Percentiles rank a stretch among this genome's conserved stretches.
Conservation (phyloP, 2,113 vertebrate species). For the Solea solea region DNA sequence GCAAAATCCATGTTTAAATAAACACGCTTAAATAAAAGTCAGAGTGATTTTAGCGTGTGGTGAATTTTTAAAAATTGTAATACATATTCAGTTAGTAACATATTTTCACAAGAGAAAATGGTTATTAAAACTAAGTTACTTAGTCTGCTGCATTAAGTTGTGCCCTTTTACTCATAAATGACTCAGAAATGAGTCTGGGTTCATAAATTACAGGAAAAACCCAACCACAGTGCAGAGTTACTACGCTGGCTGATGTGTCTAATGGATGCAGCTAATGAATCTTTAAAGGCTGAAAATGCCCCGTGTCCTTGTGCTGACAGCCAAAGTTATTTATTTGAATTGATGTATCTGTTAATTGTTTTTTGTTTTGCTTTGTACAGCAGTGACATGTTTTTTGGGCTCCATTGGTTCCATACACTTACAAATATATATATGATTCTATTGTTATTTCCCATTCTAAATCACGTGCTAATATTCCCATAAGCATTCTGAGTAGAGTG, state of each 20-base stretch:
- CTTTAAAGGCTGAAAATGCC: conserved; percentile 2
- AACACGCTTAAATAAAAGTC: not conserved
- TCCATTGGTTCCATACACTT: not conserved
- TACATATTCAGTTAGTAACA: not conserved
- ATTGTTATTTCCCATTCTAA: not conserved
- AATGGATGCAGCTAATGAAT: conserved; percentile 1
- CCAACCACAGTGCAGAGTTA: too few species aligned
- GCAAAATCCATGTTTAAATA: too few species aligned
- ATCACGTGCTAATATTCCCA: conserved; percentile 2
- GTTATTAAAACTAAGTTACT: not conserved
- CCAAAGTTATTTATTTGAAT: not conserved
- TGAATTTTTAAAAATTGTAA: not conserved
- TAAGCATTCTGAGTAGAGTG: not conserved
- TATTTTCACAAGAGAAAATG: not conserved
- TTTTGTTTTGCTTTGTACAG: not conserved
- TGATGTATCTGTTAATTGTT: too few species aligned
- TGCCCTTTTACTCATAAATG: too few species aligned
- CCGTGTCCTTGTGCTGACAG: too few species aligned
- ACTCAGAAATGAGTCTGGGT: too few species aligned
- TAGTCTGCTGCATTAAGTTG: too few species aligned
- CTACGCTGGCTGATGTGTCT: conserved; percentile 1
- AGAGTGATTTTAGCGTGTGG: not conserved
- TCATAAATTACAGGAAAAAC: too few species aligned
- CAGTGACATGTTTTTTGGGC: not conserved
- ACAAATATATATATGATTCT: too few species aligned